Evolutionary conservation across 2,888 invertebrate genomes (phyloP), one percentile per base, ranked within the genome.

Genomic region (Flabesymbios commensalis): DNA sequence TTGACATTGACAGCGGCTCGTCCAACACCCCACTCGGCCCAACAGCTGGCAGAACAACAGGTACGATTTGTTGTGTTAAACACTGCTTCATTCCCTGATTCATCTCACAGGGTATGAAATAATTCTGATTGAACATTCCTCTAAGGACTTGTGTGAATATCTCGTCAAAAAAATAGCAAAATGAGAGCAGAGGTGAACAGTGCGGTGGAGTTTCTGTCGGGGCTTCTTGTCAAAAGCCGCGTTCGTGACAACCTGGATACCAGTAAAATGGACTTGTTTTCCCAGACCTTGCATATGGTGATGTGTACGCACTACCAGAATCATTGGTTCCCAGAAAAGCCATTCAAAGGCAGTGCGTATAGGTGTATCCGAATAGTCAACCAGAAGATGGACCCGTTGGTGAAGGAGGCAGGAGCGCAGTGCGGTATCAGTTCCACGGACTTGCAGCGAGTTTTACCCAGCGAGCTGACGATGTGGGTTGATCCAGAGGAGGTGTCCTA

Each of bases 391-490:
- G 89, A 90, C 81, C 87, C 88, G 52, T 85, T 89, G 54, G 85
- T 90, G 69, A 86, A 87, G 61, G 84, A 86, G 76, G 90, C 89
- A 31, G 89, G 88, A 32, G 84, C 84, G 59, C 86, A 86, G 71
- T 87, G 87, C 74, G 90, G 89, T 57, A 83, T 89, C 41, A 80
- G 85, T 64, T 87, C 88, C 65, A 64, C 66, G 4, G 84, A 86
- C 63, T 83, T 86, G 69, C 83, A 89, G 62, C 86, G 87, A 52
- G 73, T 86, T 59, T 86, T 90, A 67, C 90, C 90, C 29, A 85
- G 86, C 72, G 90, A 90, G 82, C 85, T 90, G 19, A 90, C 90
- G 32, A 87, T 90, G 83, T 90, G 90, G 90, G 88, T 90, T 67
- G 90, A 90, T 77, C 90, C 90, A 1, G 84, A 85, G 71, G 90